Base-by-base conservation (phyloP, 1,140 invertebrate genomes). In the Penaeus chinensis region DNA sequence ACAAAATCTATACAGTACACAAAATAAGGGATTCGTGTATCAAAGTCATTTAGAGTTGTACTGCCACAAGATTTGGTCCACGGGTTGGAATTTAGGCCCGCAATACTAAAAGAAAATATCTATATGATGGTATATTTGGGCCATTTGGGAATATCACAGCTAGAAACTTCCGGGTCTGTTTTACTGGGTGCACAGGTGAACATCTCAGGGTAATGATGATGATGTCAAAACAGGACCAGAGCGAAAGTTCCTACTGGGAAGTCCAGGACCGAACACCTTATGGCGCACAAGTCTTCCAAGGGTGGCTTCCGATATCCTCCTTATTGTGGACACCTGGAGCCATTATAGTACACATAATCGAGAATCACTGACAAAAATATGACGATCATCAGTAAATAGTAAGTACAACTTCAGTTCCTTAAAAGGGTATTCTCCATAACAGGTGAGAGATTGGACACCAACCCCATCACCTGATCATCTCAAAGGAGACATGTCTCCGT, bases 51-150 rank as follows among this genome's bases (percentile, higher is more conserved):
- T 60, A 85, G 84, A 81, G 80, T 82, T 82, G 85, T 82, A 87
- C 86, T 63, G 86, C 86, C 81, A 82, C 80, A 87, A 87, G 80
- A 76, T 82, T 87, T 87, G 86, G 86, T 87, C 86, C 86, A 87
- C 71, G 86, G 74, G 80, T 63, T 83, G 86, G 86, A 87, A 87
- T 87, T 24, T 62, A n/a, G 63, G 84, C 84, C 69, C 69, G 81
- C 71, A 86, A 27, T 71, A 78, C 77, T 78, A 86, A 78, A 77
- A 86, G 84, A n/a, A 32, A 32, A 22, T 37, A 42, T 24, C 63
- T 71, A 37, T 69, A 82, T 82, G 77, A 87, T 54, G 54, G 54
- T 54, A 54, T 54, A 54, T 54, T 54, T 54, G 54, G 54, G 74
- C 86, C 86, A 63, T 54, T n/a, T 32, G 27, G 42, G 66, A 62